Evolutionary conservation across 37 sponge, comb jelly and placozoan genomes (phyloP), one percentile per base, ranked within the genome.

Genomic region (Theonella swinhoei): DNA sequence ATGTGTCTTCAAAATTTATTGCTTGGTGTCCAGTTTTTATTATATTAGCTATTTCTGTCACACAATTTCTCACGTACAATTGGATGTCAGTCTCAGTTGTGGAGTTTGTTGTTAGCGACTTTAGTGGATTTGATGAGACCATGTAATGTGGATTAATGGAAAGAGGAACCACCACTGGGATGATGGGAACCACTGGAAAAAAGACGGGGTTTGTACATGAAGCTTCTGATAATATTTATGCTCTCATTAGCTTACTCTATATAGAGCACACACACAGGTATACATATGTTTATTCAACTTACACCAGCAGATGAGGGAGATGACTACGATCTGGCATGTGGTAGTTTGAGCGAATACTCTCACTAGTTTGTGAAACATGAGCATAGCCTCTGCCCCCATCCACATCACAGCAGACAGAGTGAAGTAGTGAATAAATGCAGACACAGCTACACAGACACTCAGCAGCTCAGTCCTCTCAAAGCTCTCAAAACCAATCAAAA

Each of bases 301-400:
- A 85, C 87, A 83, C 87, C 87, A 85, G 37, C 87, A 76, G 35
- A 85, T 54, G 63, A 85, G 36, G 8, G 79, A 85, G 62, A 76
- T 22, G 39, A 43, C 42, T 0, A 80, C 32, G 26, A 78, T 26
- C 31, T 67, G 70, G 1, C 29, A 62, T 24, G 28, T 68, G 9
- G 77, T 69, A 43, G 39, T 77, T 0, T 22, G 33, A 14, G 29
- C 67, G 42, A 85, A 85, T 26, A 85, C 87, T 30, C 80, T 40
- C 23, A 85, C 71, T 20, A 85, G 37, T 30, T 76, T 76, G 39
- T 40, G 62, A 47, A 76, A 85, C 62, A 85, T 62, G 28, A 78
- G 70, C 38, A 85, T 54, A 39, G 80, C 87, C 33, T 85, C 80
- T 24, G 77, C 77, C 31, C 70, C 87, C 87, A 85, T 85, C 87